Base-by-base conservation (phyloP, 2,797 vertebrate genomes). In the Taenioides sp. region DNA sequence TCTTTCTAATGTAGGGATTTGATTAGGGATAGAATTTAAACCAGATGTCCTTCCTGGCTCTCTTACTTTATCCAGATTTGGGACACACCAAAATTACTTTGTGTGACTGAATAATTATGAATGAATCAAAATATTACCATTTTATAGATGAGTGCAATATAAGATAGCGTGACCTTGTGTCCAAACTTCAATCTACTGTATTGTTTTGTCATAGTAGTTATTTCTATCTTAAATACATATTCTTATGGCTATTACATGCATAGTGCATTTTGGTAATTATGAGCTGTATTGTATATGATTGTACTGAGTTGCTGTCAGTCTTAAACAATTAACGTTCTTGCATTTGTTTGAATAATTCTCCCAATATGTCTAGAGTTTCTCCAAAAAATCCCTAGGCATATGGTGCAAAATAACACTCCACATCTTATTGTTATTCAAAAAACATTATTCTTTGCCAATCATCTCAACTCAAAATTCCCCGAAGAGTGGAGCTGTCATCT, bases 351-450 rank as follows among this genome's bases (percentile, higher is more conserved):
- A n/a, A 22, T 54, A 43, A 5, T 10, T 40, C 9, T 40, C 18
- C 31, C 34, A 37, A 17, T 40, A 63, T 43, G 61, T 17, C 18
- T 25, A 25, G 5, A 47, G 18, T 27, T 28, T 65, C 63, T 49
- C 14, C 4, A 16, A 23, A 47, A 27, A 18, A 10, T 7, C 63
- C n/a, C 7, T 2, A 20, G 27, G 52, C 65, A 52, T 52, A 10
- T 18, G 11, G 49, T 34, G 27, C 12, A 25, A n/a, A 54, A 16
- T 28, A 57, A 67, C 57, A 68, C 66, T 64, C 23, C 69, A 40
- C 25, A 57, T 70, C n/a, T 58, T 71, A 57, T 61, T 34, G 73
- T 5, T 70, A 47, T 70, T 25, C 18, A 60, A 69, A 20, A n/a
- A 47, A 22, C 17, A 3, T 65, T 59, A 63, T 72, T 71, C 40